Conservation (phyloP, 2,113 vertebrate genomes). For the Pitta sordida region DNA sequence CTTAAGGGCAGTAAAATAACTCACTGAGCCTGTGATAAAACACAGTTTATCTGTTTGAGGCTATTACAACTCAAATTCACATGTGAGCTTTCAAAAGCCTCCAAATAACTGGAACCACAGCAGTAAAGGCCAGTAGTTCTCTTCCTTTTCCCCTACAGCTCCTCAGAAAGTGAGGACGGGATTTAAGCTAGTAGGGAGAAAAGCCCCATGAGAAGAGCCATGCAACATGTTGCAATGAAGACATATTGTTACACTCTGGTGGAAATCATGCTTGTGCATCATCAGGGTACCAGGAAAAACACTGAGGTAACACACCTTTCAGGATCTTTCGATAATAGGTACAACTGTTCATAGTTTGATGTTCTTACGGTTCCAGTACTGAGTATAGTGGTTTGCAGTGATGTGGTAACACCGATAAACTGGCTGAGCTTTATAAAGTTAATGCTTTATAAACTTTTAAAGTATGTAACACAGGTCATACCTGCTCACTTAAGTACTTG, state of each 20-base stretch:
- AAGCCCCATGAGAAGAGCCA: neutral
- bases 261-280: neutral
- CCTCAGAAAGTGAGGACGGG: neutral
- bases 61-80: neutral
- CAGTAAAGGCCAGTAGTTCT: neutral
- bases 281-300: neutral
- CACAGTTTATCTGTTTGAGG: neutral
- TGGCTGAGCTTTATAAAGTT: neutral
- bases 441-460: neutral
- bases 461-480: neutral
- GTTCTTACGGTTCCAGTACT: neutral
- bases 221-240: neutral
- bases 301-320: neutral
- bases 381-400: neutral
- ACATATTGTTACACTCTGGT: neutral
- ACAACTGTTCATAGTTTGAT: neutral
- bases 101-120: neutral
- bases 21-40: neutral
- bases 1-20: neutral
- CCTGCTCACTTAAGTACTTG: neutral
- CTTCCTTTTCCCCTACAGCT: neutral
- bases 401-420: neutral
- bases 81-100: neutral
- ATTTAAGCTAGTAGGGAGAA: neutral
- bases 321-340: neutral